These are phyloP conservation scores for Zapornia atra DNA, from an alignment of 2,113 vertebrate genomes.

Conservation along the genomic window DNA sequence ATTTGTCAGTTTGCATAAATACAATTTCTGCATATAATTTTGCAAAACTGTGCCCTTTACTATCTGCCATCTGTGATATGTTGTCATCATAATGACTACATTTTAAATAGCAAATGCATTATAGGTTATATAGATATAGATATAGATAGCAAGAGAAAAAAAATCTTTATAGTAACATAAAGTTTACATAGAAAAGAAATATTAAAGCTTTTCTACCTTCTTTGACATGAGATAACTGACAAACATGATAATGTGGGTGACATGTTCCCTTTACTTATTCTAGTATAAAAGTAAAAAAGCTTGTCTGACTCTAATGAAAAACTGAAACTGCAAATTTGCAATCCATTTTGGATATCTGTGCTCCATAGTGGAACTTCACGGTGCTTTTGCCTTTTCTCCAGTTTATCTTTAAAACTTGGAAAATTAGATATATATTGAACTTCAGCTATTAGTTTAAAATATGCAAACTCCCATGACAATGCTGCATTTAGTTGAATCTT, in stretches of 20 bases:
- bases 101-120: conserved; percentile 5
- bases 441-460: neutral
- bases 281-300: neutral
- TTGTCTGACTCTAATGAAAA: neutral
- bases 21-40: neutral
- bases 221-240: neutral
- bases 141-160: neutral
- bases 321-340: neutral
- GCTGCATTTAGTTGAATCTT: neutral
- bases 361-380: neutral
- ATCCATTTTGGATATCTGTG: neutral
- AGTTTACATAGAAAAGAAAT: neutral
- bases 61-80: neutral
- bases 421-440: neutral
- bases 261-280: neutral
- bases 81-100: neutral
- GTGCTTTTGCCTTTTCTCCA: neutral
- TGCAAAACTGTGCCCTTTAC: neutral
- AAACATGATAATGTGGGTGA: neutral
- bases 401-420: neutral
- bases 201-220: neutral
- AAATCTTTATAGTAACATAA: neutral
- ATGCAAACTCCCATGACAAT: neutral
- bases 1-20: conserved; percentile 8
- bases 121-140: neutral